These are phyloP conservation scores for Apis dorsata DNA, from an alignment of 1,140 invertebrate genomes.

Conservation along the genomic window DNA sequence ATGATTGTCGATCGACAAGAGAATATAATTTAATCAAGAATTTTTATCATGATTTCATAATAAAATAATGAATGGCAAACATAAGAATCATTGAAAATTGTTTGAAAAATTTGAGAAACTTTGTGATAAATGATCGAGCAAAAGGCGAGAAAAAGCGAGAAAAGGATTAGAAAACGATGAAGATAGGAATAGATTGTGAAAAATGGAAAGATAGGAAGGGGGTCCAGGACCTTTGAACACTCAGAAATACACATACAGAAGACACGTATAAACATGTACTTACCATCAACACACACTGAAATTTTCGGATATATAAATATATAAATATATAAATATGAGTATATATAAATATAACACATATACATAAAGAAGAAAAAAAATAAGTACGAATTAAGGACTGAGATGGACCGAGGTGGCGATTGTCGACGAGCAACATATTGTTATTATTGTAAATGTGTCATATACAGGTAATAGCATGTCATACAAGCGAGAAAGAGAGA, in stretches of 20 bases:
- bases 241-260: background rate
- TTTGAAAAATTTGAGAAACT: constrained; percentile 27
- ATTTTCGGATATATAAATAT: constrained; percentile 73
- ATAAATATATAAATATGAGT: constrained; percentile 55
- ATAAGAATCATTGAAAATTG: background rate
- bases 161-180: constrained; percentile 27
- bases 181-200: background rate
- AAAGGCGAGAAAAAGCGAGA: constrained; percentile 30
- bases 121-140: constrained; percentile 61
- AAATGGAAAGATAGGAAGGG: background rate
- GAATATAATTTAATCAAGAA: background rate
- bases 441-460: constrained; percentile 79
- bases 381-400: constrained; percentile 65
- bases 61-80: background rate
- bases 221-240: constrained; percentile 31
- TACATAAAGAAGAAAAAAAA: constrained; percentile 56
- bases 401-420: constrained; percentile 65
- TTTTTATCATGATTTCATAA: background rate
- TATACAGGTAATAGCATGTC: constrained; percentile 73
- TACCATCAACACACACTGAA: constrained; percentile 47
- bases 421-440: constrained; percentile 74
- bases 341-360: constrained; percentile 49
- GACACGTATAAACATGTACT: background rate
- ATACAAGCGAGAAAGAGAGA: constrained; percentile 44
- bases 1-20: background rate